Evolutionary conservation across 2,888 invertebrate genomes (phyloP).

Genomic region (Agrochola lota): DNA sequence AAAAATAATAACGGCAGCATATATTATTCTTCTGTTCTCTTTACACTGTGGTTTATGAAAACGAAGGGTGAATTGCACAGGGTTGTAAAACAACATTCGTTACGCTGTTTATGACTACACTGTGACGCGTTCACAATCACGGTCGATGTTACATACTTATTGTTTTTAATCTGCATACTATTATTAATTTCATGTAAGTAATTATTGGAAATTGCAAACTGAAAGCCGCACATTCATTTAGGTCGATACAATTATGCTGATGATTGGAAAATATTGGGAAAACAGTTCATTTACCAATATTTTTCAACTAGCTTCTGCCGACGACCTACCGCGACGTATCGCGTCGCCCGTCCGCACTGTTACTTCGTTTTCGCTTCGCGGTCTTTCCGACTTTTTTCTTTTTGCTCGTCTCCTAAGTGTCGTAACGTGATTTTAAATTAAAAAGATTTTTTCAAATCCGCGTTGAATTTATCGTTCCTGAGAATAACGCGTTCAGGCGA

Average conservation of each 20-base stretch:
- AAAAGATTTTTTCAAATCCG: too few species aligned
- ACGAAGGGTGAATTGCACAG: conserved; percentile 20
- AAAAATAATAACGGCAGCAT: background rate
- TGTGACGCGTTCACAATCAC: conserved; percentile 37
- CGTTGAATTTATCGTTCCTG: too few species aligned
- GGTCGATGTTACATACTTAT: conserved; percentile 14
- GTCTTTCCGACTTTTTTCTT: too few species aligned
- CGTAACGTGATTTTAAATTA: too few species aligned
- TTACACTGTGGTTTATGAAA: conserved; percentile 36
- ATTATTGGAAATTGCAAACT: conserved; percentile 31
- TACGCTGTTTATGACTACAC: conserved; percentile 11
- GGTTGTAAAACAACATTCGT: conserved; percentile 48
- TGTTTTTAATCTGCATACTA: conserved; percentile 31
- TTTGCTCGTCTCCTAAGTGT: too few species aligned
- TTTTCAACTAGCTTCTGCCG: background rate
- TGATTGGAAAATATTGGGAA: background rate
- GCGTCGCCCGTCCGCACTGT: too few species aligned
- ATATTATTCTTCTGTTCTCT: background rate
- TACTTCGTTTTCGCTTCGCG: too few species aligned
- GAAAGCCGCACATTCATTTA: conserved; percentile 6
- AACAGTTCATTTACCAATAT: background rate
- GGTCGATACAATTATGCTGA: background rate
- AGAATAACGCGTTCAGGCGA: too few species aligned
- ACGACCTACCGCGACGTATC: too few species aligned
- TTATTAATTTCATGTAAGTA: conserved; percentile 15